Conservation (phyloP, 1,140 invertebrate genomes). For the Vanessa atalanta region DNA sequence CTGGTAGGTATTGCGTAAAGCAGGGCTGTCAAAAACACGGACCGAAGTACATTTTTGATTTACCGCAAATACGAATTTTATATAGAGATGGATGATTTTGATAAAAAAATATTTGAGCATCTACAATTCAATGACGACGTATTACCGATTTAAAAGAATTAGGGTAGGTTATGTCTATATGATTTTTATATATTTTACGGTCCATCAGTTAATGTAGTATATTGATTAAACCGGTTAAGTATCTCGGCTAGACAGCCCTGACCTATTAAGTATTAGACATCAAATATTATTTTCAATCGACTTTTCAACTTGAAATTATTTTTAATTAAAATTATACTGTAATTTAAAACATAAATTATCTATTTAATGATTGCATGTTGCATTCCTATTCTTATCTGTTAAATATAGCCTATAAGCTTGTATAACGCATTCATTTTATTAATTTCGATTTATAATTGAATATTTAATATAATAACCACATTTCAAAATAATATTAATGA, state of each 20-base stretch:
- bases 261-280: not conserved
- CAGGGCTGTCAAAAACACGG: too few species aligned
- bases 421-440: not conserved
- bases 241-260: too few species aligned
- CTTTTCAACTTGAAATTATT: not conserved
- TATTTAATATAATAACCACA: not conserved
- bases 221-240: too few species aligned
- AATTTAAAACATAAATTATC: not conserved
- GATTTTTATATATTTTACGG: too few species aligned
- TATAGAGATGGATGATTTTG: too few species aligned
- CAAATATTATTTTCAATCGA: conserved; percentile 22
- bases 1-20: conserved; percentile 20
- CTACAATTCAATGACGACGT: too few species aligned
- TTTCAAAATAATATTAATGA: not conserved
- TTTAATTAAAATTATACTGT: not conserved
- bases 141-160: too few species aligned
- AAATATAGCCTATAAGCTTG: not conserved
- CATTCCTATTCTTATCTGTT: not conserved
- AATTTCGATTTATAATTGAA: not conserved
- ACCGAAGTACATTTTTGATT: too few species aligned
- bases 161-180: not conserved
- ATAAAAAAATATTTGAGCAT: too few species aligned
- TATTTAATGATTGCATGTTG: not conserved
- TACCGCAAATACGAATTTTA: too few species aligned
- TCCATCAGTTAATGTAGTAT: too few species aligned